Conservation (phyloP, 2,113 vertebrate species). For the Tretioscincus oriximinensis region DNA sequence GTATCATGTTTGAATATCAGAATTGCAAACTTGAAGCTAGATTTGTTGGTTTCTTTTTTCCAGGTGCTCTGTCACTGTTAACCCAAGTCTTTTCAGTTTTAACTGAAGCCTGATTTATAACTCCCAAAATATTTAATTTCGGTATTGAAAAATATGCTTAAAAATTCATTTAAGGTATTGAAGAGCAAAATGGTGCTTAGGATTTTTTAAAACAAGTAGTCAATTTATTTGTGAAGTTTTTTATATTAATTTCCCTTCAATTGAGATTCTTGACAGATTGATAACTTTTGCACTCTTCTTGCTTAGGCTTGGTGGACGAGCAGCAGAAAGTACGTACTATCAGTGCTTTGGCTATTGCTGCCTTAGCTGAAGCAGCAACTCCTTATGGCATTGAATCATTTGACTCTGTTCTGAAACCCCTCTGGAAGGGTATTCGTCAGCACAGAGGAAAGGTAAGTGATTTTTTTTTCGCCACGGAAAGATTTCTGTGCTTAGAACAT, state of each 20-base stretch:
- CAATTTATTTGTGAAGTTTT: fast-evolving
- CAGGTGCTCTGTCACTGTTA: neutral
- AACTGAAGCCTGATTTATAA: neutral
- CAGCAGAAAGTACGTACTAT: constrained; percentile 99
- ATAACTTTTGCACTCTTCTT: constrained; percentile 25
- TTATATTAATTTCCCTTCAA: neutral
- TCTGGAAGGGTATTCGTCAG: constrained; percentile 98
- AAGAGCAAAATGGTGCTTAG: neutral
- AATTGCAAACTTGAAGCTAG: neutral
- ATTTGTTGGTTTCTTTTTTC: neutral
- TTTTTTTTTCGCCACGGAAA: neutral
- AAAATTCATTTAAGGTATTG: neutral
- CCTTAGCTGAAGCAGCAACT: constrained; percentile 95
- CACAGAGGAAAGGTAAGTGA: constrained; percentile 93
- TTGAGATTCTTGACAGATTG: fast-evolving
- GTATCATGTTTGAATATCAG: neutral
- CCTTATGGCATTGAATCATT: constrained; percentile 98
- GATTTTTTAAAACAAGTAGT: neutral
- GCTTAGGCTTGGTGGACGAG: constrained; percentile 93
- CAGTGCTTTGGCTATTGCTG: constrained; percentile 96
- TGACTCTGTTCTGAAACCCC: constrained; percentile 95
- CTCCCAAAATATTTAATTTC: neutral
- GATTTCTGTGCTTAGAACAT: neutral
- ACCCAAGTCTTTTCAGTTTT: neutral
- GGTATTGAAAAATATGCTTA: neutral